Base-by-base conservation (phyloP, 2,113 vertebrate species). In the Phyllostomus discolor region DNA sequence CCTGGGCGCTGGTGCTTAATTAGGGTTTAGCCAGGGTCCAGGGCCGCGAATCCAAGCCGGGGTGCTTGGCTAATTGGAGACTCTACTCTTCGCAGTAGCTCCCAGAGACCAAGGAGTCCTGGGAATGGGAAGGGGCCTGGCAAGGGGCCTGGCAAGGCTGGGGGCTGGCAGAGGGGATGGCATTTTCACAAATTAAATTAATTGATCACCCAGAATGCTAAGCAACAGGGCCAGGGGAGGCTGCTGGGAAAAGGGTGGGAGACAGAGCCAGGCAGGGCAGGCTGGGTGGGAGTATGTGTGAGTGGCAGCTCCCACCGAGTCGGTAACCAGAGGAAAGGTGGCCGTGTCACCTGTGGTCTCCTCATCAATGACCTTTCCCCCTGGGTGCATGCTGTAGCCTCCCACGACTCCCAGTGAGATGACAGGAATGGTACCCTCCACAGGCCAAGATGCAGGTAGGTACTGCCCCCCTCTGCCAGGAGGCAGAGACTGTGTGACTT, bases 101-200 rank as follows among this genome's bases (percentile, higher is more conserved):
- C 95, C 0, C 24, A 2, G 31, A 94, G 26, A 96, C n/a, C 7
- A 8, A 70, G 75, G 88, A 86, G 41, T 31, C 97, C 91, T 72
- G 93, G 59, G 95, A 89, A 41, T 62, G 28, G 64, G 92, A 87
- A 46, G 69, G 91, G 59, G 72, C 89, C 93, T 90, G 80, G 79
- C 15, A 87, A 46, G 69, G 91, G 59, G 72, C 89, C 93, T 90
- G 80, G 79, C 15, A 22, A 87, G 70, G 90, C 72, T 75, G 38
- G 85, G 67, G 90, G 62, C 86, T 88, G 95, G 72, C 90, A 95
- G 72, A 93, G 7, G 0, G 80, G 87, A 80, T 96, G 73, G 92
- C 92, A 64, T 93, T 95, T 96, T 78, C 86, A 93, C 48, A 97
- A 96, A 98, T 97, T 98, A 96, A 97, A 97, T 96, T 94, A 97